Base-by-base conservation (phyloP, 2,113 vertebrate species). In the Oryzias melastigma region DNA sequence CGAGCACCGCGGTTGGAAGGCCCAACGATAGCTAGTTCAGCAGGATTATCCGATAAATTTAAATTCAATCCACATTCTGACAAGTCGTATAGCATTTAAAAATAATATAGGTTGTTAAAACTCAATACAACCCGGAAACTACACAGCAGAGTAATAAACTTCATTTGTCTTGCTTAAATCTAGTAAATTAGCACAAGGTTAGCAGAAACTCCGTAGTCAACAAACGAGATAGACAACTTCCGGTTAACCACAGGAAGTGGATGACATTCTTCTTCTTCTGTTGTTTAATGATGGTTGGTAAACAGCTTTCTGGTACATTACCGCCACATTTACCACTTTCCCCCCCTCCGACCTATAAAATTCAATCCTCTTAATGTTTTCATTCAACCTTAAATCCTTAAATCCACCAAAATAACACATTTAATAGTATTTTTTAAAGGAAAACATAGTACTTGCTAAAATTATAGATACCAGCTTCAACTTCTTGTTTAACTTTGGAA, bases 1-100 rank as follows among this genome's bases (percentile, higher is more conserved):
- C 73, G n/a, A 81, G 64, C 67, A 67, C 77, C 80, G 84, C 50
- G 77, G 84, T 60, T 58, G 73, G 15, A 18, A 20, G 81, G 84
- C 78, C 85, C 60, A 54, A 42, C 48, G 46, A 67, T 58, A 45
- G 1, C 64, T 54, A 47, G 71, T 68, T 65, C 66, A 73, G 40
- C 19, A 40, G 44, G 75, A 62, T 65, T 60, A 71, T 63, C 52
- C 68, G 66, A 61, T 29, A 69, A 53, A 4, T 58, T 56, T 29
- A n/a, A 52, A 43, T 42, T 68, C 61, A 40, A 24, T 53, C 58
- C 68, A 62, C 61, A 58, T 48, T 27, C 54, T 73, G 71, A 74
- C 59, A 19, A 63, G 44, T 58, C 35, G n/a, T 6, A n/a, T 14
- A 25, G 16, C 13, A 46, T 58, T 56, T 57, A 29, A 20, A 53